phyloP scores from a whole-genome alignment of 2,797 vertebrate genomes.

The Thripadectes ignobilis region DNA sequence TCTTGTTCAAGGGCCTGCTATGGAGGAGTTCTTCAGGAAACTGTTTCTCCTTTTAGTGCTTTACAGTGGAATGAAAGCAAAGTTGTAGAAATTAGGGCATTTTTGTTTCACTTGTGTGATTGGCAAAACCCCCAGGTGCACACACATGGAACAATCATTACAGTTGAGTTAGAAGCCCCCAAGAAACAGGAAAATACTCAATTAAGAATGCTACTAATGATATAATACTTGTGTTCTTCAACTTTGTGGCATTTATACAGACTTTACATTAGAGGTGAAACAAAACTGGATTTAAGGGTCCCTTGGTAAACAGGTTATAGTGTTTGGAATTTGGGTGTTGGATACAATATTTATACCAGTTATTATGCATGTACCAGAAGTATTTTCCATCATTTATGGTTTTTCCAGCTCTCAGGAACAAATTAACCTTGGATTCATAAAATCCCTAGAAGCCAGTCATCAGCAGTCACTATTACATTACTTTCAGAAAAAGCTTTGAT shows the following conservation, averaged over 20 bases:
- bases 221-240: neutral
- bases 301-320: neutral
- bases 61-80: slow-evolving; percentile 42
- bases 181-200: slow-evolving; percentile 28
- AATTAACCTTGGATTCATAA: neutral
- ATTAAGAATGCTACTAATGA: neutral
- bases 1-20: slow-evolving; percentile 85
- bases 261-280: neutral
- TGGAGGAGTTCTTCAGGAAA: slow-evolving; percentile 84
- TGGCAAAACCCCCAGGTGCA: slow-evolving; percentile 2
- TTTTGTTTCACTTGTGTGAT: slow-evolving; percentile 32
- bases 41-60: slow-evolving; percentile 77
- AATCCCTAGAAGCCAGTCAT: neutral
- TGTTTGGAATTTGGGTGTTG: neutral
- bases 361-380: neutral
- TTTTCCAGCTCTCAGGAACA: neutral
- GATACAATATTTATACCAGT: neutral
- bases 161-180: neutral
- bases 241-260: neutral
- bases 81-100: slow-evolving; percentile 48
- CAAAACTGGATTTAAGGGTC: neutral
- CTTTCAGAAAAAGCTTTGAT: neutral
- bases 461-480: neutral
- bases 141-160: neutral
- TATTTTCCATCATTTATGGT: neutral